Percentiles rank a stretch among this genome's conserved stretches.
Evolutionary conservation across 2,797 vertebrate species (phyloP).

Genomic region (Streptopelia turtur): DNA sequence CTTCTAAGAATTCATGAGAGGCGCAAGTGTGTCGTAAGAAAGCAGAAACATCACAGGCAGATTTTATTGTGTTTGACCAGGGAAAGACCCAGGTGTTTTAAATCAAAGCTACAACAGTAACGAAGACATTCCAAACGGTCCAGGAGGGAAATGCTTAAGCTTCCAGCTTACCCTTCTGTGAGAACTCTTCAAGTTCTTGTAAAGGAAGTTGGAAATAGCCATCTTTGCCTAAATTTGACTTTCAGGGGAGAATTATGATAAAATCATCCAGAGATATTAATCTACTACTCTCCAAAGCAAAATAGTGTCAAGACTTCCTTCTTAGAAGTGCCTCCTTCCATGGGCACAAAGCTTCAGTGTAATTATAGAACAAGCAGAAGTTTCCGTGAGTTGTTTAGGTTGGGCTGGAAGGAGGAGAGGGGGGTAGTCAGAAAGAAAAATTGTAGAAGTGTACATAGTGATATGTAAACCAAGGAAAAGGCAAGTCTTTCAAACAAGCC

Average conservation of each 20-base stretch:
- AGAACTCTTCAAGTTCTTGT: slow-evolving; percentile 26
- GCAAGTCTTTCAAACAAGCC: slow-evolving; percentile 2
- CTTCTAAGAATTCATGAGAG: neutral
- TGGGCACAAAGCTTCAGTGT: neutral
- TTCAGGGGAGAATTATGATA: neutral
- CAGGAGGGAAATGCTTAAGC: slow-evolving; percentile 32
- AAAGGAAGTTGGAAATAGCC: slow-evolving; percentile 14
- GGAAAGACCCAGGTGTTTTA: slow-evolving; percentile 41
- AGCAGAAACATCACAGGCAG: neutral
- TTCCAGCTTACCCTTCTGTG: slow-evolving; percentile 19
- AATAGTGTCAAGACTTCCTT: neutral
- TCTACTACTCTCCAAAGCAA: slow-evolving; percentile 25
- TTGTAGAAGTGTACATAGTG: neutral
- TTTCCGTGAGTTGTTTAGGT: neutral
- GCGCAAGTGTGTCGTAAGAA: neutral
- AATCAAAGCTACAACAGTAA: slow-evolving; percentile 47
- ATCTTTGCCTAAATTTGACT: slow-evolving; percentile 1
- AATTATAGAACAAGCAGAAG: neutral
- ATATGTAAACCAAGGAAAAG: neutral
- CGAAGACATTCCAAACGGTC: neutral
- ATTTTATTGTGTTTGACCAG: slow-evolving; percentile 9
- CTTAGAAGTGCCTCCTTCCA: neutral
- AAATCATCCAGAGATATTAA: neutral
- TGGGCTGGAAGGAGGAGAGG: neutral
- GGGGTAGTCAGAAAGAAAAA: neutral